phyloP scores from a whole-genome alignment of 1,140 invertebrate genomes.

The Mylabris phalerata region DNA sequence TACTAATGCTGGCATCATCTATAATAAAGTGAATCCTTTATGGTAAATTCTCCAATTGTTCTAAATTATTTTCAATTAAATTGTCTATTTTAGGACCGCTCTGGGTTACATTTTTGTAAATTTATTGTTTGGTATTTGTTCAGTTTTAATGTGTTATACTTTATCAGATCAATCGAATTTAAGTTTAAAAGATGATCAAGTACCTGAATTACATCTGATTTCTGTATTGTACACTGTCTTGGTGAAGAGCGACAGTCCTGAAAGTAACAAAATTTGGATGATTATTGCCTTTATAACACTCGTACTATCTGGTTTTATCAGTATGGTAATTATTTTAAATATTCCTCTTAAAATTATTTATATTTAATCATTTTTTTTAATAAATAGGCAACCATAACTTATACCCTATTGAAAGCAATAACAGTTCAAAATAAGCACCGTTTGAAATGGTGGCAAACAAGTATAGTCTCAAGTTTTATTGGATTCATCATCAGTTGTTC shows the following conservation, averaged over 20 bases:
- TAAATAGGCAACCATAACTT: constrained; percentile 43
- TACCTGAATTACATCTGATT: constrained; percentile 43
- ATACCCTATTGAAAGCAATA: constrained; percentile 44
- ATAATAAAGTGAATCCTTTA: constrained; percentile 50
- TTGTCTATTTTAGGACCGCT: constrained; percentile 38
- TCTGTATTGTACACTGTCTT: constrained; percentile 44
- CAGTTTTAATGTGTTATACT: constrained; percentile 41
- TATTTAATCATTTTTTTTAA: constrained; percentile 21
- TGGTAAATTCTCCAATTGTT: constrained; percentile 43
- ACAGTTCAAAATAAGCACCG: constrained; percentile 40
- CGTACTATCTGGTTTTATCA: constrained; percentile 45
- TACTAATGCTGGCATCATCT: constrained; percentile 50
- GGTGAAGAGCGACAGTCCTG: constrained; percentile 28
- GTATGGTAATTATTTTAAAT: constrained; percentile 42
- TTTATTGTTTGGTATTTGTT: constrained; percentile 41
- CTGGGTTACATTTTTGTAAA: constrained; percentile 43
- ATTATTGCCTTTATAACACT: constrained; percentile 41
- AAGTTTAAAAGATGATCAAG: constrained; percentile 23
- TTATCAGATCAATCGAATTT: constrained; percentile 34
- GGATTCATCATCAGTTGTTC: constrained; percentile 38
- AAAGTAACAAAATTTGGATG: constrained; percentile 39
- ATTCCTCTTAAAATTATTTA: constrained; percentile 1
- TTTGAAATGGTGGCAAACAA: constrained; percentile 42
- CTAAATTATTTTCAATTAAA: constrained; percentile 10
- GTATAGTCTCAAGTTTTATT: constrained; percentile 32